A percentile compares a stretch with the other conserved stretches of the same genome.
Conservation (phyloP, 2,888 invertebrate genomes). For the Pristionchus fissidentatus region DNA sequence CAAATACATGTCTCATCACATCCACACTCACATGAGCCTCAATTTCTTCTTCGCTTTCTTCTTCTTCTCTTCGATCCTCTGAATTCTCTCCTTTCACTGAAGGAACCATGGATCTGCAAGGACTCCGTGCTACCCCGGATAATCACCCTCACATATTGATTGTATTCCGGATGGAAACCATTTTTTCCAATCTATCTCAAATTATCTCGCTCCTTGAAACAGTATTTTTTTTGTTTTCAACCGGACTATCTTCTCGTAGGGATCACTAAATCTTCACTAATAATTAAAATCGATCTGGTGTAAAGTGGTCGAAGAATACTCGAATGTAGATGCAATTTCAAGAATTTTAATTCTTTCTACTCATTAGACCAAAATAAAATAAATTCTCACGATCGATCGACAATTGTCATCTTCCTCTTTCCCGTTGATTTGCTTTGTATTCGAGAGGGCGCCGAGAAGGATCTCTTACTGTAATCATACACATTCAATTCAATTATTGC, state of each 20-base stretch:
- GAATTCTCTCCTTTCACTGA: not conserved
- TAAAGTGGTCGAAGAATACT: not conserved
- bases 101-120: constrained; percentile 9
- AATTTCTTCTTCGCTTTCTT: constrained; percentile 3
- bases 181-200: no score
- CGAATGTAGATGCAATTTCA: not conserved
- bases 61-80: not conserved
- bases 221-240: no score
- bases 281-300: no score
- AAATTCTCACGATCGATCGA: constrained; percentile 32
- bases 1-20: not conserved
- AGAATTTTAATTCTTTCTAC: not conserved
- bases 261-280: no score
- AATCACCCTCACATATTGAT: no score
- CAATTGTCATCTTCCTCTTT: constrained; percentile 34
- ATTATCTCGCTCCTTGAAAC: no score
- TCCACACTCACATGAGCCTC: constrained; percentile 22
- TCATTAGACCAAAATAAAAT: no score
- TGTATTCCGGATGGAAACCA: no score
- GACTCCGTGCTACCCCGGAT: no score
- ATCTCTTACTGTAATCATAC: not conserved
- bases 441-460: constrained; percentile 12
- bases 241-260: no score
- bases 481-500: no score
- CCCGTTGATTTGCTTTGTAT: not conserved